Evolutionary conservation across 2,888 invertebrate genomes (phyloP).

Genomic region (Therioaphis trifolii): DNA sequence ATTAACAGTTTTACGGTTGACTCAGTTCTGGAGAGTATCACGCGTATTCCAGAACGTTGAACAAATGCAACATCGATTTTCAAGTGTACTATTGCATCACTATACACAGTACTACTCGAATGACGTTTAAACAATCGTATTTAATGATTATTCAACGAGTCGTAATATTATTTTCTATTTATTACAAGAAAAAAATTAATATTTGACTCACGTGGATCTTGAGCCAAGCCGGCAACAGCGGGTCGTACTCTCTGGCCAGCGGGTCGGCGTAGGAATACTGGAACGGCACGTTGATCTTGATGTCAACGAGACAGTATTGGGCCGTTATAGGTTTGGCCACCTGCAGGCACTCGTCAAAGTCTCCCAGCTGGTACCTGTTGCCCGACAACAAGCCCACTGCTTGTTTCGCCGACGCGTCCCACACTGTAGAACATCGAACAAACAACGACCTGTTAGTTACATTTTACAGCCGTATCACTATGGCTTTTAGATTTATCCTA

Average conservation of each 20-base stretch:
- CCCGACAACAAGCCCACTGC: constrained; percentile 78
- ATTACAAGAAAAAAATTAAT: not conserved
- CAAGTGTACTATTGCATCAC: no score
- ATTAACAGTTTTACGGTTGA: no score
- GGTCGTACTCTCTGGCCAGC: constrained; percentile 68
- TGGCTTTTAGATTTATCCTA: no score
- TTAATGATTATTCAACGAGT: no score
- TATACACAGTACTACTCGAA: no score
- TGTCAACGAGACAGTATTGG: constrained; percentile 72
- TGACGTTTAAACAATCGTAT: no score
- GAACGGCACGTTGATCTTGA: constrained; percentile 66
- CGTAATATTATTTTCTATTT: no score
- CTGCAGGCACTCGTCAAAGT: constrained; percentile 77
- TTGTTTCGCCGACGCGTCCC: constrained; percentile 79
- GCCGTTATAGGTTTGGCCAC: constrained; percentile 69
- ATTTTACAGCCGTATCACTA: no score
- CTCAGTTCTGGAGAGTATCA: no score
- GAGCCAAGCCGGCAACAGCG: constrained; percentile 70
- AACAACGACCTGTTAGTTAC: not conserved
- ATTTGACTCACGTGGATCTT: constrained; percentile 70
- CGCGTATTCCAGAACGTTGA: no score
- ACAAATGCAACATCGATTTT: no score
- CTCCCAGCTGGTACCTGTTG: constrained; percentile 78
- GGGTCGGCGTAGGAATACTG: constrained; percentile 63
- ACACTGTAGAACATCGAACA: constrained; percentile 72